Percentiles rank a stretch among this genome's conserved stretches.
These are phyloP conservation scores for Brotula barbata DNA, from an alignment of 2,797 vertebrate species.

Conservation along the genomic window DNA sequence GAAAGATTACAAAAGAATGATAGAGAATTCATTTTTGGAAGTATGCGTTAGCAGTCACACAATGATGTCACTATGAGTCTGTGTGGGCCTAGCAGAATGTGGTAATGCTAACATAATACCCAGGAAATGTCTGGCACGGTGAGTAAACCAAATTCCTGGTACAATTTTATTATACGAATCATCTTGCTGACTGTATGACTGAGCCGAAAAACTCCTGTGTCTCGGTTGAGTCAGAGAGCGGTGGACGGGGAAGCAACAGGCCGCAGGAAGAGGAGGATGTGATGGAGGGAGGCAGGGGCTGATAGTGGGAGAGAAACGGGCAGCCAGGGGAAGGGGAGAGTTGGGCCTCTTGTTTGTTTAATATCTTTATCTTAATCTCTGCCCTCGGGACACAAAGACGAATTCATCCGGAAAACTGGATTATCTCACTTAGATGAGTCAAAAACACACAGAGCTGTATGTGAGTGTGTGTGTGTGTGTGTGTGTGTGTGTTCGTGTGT, in stretches of 20 bases:
- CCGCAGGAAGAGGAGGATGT: constrained; percentile 49
- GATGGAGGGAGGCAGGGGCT: constrained; percentile 44
- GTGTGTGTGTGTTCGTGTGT: constrained; percentile 37
- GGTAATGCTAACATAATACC: no score
- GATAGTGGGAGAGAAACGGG: constrained; percentile 32
- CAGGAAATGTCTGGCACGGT: no score
- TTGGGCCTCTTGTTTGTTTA: constrained; percentile 74
- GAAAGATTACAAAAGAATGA: no score
- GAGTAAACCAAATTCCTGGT: no score
- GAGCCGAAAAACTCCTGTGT: constrained; percentile 27
- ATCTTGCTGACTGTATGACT: not conserved
- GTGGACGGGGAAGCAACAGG: constrained; percentile 45
- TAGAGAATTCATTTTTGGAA: no score
- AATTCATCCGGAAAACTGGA: constrained; percentile 95
- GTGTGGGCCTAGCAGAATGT: no score
- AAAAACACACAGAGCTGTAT: constrained; percentile 76
- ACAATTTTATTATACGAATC: no score
- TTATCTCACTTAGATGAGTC: constrained; percentile 93
- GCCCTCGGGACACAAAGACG: constrained; percentile 88
- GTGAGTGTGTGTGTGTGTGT: constrained; percentile 39
- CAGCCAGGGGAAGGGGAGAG: constrained; percentile 45
- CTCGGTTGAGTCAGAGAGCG: constrained; percentile 8
- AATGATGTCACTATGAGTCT: no score
- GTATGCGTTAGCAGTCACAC: no score
- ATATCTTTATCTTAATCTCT: constrained; percentile 93